Conservation (phyloP, 2,113 vertebrate genomes). For the Pomatostomus ruficeps region DNA sequence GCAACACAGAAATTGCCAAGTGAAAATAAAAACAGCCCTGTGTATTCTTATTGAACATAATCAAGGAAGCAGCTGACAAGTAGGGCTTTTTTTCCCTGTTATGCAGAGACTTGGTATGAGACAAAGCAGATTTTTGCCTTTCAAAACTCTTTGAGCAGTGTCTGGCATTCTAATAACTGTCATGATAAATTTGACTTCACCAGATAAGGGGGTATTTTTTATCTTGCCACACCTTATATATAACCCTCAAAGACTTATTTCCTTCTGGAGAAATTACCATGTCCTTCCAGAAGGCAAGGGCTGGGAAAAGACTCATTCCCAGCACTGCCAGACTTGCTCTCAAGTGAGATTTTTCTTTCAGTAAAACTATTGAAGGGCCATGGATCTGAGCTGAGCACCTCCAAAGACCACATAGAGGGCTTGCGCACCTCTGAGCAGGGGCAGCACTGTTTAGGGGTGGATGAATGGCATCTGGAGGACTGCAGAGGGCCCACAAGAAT, state of each 20-base stretch:
- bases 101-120: neutral
- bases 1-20: constrained; percentile 55
- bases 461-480: neutral
- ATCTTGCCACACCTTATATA: neutral
- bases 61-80: constrained; percentile 43
- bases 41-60: constrained; percentile 29
- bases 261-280: neutral
- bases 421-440: neutral
- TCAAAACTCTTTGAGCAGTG: neutral
- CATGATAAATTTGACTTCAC: neutral
- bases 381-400: neutral
- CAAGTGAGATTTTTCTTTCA: neutral
- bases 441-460: neutral
- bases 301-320: neutral
- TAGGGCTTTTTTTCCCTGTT: neutral
- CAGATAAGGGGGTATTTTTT: neutral
- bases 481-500: neutral
- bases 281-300: neutral
- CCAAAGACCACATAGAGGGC: neutral
- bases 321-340: neutral
- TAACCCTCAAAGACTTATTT: neutral
- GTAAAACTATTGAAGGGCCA: neutral
- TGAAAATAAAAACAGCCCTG: constrained; percentile 46
- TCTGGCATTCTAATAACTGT: neutral
- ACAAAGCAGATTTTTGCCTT: neutral